phyloP scores from a whole-genome alignment of 2,797 vertebrate species.

The Dendrocincla fuliginosa region DNA sequence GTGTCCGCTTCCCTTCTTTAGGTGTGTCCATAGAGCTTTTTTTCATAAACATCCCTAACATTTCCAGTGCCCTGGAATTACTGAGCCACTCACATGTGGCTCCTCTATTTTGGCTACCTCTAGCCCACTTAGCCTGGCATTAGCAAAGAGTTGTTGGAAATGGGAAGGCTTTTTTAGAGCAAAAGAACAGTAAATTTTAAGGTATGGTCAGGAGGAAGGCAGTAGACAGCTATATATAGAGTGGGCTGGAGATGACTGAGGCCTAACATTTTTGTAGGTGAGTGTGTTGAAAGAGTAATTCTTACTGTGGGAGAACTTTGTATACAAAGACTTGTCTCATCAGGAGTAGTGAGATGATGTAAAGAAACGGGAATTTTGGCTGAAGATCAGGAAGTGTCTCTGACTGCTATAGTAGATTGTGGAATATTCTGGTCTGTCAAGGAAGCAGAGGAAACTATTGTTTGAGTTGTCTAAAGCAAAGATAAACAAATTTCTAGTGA shows the following conservation, averaged over 20 bases:
- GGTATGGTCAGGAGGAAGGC: neutral
- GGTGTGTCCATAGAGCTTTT: neutral
- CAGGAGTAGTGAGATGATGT: neutral
- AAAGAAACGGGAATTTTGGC: constrained; percentile 25
- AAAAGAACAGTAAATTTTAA: neutral
- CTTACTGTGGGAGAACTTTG: neutral
- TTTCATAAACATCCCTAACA: neutral
- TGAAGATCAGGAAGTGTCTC: neutral
- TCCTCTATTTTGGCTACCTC: neutral
- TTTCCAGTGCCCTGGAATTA: neutral
- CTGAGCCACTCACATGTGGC: accelerated
- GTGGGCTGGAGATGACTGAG: neutral
- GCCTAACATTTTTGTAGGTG: accelerated
- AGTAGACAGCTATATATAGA: neutral
- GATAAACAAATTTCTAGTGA: constrained; percentile 19
- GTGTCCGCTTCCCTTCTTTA: neutral
- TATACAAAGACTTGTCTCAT: neutral
- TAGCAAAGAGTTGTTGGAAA: neutral
- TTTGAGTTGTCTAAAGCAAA: constrained; percentile 31
- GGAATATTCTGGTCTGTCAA: constrained; percentile 3
- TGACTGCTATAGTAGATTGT: neutral
- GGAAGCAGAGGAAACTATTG: constrained; percentile 14
- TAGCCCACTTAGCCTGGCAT: neutral
- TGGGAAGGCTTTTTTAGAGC: neutral
- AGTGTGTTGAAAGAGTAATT: neutral